Conservation (phyloP, 2,888 invertebrate species). For the Eupithecia dodoneata region DNA sequence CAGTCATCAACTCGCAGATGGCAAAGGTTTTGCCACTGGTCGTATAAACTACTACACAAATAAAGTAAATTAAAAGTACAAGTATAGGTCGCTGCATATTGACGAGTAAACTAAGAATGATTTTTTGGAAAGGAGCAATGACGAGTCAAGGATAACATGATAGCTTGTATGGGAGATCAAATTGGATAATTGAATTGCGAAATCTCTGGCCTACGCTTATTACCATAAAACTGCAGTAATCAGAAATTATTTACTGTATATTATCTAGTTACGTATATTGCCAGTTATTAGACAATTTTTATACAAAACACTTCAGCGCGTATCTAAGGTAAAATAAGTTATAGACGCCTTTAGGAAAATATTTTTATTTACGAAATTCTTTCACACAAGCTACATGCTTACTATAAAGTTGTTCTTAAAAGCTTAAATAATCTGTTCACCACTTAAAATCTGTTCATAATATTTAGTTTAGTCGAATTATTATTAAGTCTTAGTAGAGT, state of each 20-base stretch:
- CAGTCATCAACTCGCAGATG: conserved; percentile 57
- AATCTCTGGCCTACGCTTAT: conserved; percentile 46
- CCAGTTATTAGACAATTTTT: not conserved
- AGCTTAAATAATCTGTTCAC: not conserved
- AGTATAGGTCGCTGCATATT: conserved; percentile 50
- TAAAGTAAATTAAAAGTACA: conserved; percentile 32
- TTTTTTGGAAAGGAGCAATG: conserved; percentile 38
- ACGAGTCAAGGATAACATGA: conserved; percentile 56
- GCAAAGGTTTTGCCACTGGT: conserved; percentile 48
- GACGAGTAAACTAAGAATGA: conserved; percentile 44
- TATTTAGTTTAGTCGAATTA: not conserved
- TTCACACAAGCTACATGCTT: not conserved
- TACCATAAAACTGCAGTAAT: conserved; percentile 2
- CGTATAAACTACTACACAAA: conserved; percentile 38
- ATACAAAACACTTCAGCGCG: conserved; percentile 11
- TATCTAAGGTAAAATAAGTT: not conserved
- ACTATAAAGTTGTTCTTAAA: not conserved
- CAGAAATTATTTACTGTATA: conserved; percentile 1
- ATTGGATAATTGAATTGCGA: conserved; percentile 49
- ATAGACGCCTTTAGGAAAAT: not conserved
- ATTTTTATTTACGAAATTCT: not conserved
- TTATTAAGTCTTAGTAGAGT: conserved; percentile 52
- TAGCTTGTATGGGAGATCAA: conserved; percentile 44
- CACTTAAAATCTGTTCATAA: not conserved
- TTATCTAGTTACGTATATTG: not conserved